Conservation (phyloP, 1,140 invertebrate species). For the Zaprionus taronus region DNA sequence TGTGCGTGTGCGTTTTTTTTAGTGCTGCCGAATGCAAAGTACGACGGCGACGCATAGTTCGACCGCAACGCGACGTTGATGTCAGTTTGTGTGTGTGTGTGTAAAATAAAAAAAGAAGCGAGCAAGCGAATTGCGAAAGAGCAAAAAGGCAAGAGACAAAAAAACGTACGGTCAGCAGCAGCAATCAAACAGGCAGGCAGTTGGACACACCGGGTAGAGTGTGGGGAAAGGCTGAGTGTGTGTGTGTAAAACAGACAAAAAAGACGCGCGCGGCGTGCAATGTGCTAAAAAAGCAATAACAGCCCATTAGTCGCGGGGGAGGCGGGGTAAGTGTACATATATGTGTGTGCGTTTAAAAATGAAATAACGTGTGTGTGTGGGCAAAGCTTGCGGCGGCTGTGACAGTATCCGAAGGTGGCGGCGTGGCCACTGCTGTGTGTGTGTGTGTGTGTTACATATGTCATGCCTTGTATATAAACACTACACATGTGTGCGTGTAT, state of each 20-base stretch:
- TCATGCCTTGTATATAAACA: slow-evolving; percentile 1
- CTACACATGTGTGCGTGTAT: slow-evolving; percentile 6
- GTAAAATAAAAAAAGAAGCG: slow-evolving; percentile 54
- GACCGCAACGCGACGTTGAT: slow-evolving; percentile 48
- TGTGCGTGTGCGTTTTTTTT: slow-evolving; percentile 42
- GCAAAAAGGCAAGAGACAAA: slow-evolving; percentile 51
- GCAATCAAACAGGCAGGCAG: slow-evolving; percentile 30
- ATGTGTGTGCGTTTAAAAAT: slow-evolving; percentile 13
- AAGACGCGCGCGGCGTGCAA: slow-evolving; percentile 49
- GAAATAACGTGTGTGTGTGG: slow-evolving; percentile 2
- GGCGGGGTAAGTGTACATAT: slow-evolving; percentile 40
- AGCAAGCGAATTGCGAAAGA: slow-evolving; percentile 65
- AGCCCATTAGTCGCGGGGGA: slow-evolving; percentile 16
- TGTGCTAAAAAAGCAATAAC: slow-evolving; percentile 52
- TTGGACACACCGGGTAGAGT: neutral
- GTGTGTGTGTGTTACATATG: neutral
- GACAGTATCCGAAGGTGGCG: slow-evolving; percentile 24
- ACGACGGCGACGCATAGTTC: slow-evolving; percentile 52
- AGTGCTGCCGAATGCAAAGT: slow-evolving; percentile 50
- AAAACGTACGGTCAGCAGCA: slow-evolving; percentile 45
- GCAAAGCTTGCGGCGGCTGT: slow-evolving; percentile 17
- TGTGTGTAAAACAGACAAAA: slow-evolving; percentile 35
- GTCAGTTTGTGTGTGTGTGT: slow-evolving; percentile 44
- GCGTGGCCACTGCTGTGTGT: slow-evolving; percentile 33
- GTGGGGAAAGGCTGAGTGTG: slow-evolving; percentile 22